Evolutionary conservation across 2,888 invertebrate species (phyloP), one percentile per base, ranked within the genome.

Genomic region (Pecten maximus): DNA sequence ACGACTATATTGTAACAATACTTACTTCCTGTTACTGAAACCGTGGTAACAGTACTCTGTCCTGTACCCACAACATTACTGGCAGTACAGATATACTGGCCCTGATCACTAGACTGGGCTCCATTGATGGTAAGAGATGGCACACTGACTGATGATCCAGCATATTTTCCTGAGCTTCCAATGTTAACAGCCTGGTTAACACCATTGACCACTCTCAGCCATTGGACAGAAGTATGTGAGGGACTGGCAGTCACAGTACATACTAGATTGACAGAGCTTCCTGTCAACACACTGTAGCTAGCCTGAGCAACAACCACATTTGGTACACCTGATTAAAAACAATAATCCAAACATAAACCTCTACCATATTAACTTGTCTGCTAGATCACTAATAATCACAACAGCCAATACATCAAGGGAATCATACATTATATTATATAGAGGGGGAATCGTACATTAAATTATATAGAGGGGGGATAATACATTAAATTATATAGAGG

Each of bases 21-120:
- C 90, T 89, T 88, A 91, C 91, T 87, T 28, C 91, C 91, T 40
- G 90, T 90, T 8, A 91, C 89, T 23, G 90, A 90, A 39, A 91
- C 19, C 23, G 90, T 60, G 6, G 90, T 60, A 0, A 39, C 60
- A 28, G 87, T 87, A 60, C 91, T 91, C 39, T 40, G 87, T 39
- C 91, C 91, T 0, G 90, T 91, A 15, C 91, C 91, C 16, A 88
- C 91, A 89, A 28, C 8, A 44, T 91, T 91, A 2, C 87, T 48
- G 50, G 90, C 91, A 44, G 44, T 50, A 48, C 91, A 91, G 16
- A n/a, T 40, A 44, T 91, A 91, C 19, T 87, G 88, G 40, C 91
- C 91, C 40, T 90, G 88, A 44, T 91, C 91, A 19, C 40, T 39
- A 0, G 48, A 40, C 19, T 90, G 87, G 0, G 90, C 87, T 39